Evolutionary conservation across 2,113 vertebrate species (phyloP).

Genomic region (Daphoenositta chrysoptera): DNA sequence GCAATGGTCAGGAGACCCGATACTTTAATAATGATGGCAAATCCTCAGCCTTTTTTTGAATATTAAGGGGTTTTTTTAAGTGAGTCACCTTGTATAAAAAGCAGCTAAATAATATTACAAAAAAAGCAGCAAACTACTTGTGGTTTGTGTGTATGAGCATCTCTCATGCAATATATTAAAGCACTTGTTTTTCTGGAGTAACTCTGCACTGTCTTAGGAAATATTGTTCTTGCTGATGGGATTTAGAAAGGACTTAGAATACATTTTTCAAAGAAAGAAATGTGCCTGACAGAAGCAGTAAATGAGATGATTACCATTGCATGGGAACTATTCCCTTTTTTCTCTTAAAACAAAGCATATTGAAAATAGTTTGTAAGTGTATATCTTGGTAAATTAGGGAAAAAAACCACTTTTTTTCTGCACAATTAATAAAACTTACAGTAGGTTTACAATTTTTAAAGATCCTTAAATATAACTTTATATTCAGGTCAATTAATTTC

Average conservation of each 20-base stretch:
- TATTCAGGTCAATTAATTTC: neutral
- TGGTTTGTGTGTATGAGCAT: neutral
- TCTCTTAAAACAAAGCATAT: neutral
- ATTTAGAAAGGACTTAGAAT: neutral
- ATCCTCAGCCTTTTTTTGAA: neutral
- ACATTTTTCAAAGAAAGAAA: neutral
- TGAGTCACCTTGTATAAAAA: neutral
- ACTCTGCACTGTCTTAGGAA: neutral
- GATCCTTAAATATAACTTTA: neutral
- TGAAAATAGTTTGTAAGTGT: neutral
- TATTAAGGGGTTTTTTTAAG: neutral
- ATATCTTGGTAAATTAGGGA: neutral
- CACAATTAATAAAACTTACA: neutral
- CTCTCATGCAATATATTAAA: neutral
- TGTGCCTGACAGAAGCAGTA: neutral
- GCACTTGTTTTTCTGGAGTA: neutral
- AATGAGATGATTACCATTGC: neutral
- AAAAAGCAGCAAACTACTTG: neutral
- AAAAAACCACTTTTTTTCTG: neutral
- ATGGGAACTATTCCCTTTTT: neutral
- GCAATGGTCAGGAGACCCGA: accelerated
- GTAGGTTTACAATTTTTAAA: neutral
- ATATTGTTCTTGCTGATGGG: neutral
- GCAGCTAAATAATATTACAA: neutral
- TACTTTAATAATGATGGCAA: neutral